Conservation (phyloP, 2,888 invertebrate species). For the Orthonychiurus folsomi region DNA sequence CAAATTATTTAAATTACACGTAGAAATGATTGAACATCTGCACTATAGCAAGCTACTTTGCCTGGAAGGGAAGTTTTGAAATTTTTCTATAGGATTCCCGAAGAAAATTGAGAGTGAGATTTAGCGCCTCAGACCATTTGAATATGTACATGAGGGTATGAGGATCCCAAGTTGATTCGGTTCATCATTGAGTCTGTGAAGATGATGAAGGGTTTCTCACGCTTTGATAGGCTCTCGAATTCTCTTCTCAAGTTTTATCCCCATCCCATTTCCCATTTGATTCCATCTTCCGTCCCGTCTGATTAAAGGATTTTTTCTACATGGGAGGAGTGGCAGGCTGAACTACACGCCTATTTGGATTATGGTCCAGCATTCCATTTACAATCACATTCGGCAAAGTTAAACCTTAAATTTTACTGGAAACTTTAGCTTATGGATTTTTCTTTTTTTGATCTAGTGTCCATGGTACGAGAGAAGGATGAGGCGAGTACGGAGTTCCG, state of each 20-base stretch:
- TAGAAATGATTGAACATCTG: too few species aligned
- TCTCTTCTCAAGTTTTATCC: neutral
- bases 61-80: too few species aligned
- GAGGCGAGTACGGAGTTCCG: conserved; percentile 51
- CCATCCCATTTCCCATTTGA: neutral
- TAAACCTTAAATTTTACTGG: neutral
- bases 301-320: neutral
- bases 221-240: conserved; percentile 8
- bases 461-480: conserved; percentile 90
- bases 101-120: too few species aligned
- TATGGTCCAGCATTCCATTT: neutral
- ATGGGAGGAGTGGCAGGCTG: neutral
- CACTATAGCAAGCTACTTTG: too few species aligned
- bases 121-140: too few species aligned
- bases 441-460: conserved; percentile 59
- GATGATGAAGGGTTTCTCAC: conserved; percentile 13
- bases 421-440: neutral
- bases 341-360: neutral
- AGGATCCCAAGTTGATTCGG: neutral
- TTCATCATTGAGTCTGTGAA: neutral
- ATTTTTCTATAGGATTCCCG: too few species aligned
- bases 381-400: neutral
- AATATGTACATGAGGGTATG: neutral
- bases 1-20: too few species aligned
- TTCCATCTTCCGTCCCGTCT: neutral